These are phyloP conservation scores for Neocrepidodera transversa DNA, from an alignment of 2,888 invertebrate species.

Conservation along the genomic window DNA sequence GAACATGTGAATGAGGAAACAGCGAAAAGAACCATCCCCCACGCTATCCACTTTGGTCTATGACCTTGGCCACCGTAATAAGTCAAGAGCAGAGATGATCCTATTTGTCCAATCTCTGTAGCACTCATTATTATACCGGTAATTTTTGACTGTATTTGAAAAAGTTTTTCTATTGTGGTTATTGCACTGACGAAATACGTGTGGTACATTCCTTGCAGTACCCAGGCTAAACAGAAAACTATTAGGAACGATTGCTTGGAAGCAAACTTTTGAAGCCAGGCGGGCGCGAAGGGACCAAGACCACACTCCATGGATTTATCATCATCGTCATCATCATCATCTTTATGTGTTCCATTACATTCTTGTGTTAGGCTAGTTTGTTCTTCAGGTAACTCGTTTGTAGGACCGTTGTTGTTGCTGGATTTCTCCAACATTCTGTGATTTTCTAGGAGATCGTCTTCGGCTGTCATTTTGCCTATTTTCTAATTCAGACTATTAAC, in stretches of 20 bases:
- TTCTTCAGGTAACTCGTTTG: conserved; percentile 53
- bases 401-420: conserved; percentile 55
- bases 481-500: conserved; percentile 25
- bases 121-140: conserved; percentile 90
- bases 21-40: conserved; percentile 89
- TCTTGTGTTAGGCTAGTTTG: conserved; percentile 55
- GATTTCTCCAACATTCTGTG: conserved; percentile 45
- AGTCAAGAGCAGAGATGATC: conserved; percentile 84
- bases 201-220: conserved; percentile 89
- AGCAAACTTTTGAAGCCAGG: conserved; percentile 79
- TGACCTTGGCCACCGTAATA: conserved; percentile 93
- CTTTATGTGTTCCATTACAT: conserved; percentile 52
- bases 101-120: conserved; percentile 92
- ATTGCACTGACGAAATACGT: conserved; percentile 94
- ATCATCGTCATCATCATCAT: conserved; percentile 60
- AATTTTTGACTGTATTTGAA: conserved; percentile 89
- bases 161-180: conserved; percentile 91
- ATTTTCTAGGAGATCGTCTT: conserved; percentile 31
- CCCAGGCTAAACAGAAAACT: conserved; percentile 87
- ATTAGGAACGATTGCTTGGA: conserved; percentile 89
- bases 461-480: conserved; percentile 25
- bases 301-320: conserved; percentile 70
- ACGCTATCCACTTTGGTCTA: conserved; percentile 91
- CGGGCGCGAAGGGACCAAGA: conserved; percentile 78
- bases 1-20: conserved; percentile 87